phyloP scores from a whole-genome alignment of 2,797 vertebrate genomes.

The Ptychobarbus kaznakovi region DNA sequence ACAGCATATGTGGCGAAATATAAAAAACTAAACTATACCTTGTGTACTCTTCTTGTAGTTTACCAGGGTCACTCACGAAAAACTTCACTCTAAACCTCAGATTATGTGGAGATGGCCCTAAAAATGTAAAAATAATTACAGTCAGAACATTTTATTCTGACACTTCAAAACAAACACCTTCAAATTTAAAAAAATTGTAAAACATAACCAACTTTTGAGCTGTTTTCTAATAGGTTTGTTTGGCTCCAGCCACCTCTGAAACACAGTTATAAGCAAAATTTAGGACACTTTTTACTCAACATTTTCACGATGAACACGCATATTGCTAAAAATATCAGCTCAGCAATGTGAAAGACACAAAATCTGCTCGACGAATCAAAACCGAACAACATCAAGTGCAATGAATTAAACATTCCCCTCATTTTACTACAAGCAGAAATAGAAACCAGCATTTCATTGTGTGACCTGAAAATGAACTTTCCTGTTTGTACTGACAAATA shows the following conservation, averaged over 20 bases:
- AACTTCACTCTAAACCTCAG: constrained; percentile 98
- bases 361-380: not conserved
- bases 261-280: constrained; percentile 68
- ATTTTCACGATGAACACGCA: not conserved
- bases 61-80: constrained; percentile 94
- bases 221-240: constrained; percentile 98
- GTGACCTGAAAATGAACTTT: constrained; percentile 43
- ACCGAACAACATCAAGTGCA: not conserved
- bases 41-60: constrained; percentile 98
- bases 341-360: not conserved
- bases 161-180: not conserved
- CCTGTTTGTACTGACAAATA: constrained; percentile 18
- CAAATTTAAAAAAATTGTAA: not conserved
- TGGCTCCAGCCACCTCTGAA: constrained; percentile 96
- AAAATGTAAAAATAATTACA: constrained; percentile 10
- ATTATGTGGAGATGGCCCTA: constrained; percentile 92
- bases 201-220: constrained; percentile 89
- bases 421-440: not conserved
- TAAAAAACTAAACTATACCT: constrained; percentile 76
- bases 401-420: constrained; percentile 10
- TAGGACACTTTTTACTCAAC: not conserved
- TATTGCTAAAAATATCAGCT: not conserved
- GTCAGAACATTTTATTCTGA: not conserved
- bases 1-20: not conserved
- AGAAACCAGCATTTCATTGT: not conserved